A percentile compares a stretch with the other conserved stretches of the same genome.
phyloP scores from a whole-genome alignment of 1,140 invertebrate genomes.

The Saxidomus purpurata region DNA sequence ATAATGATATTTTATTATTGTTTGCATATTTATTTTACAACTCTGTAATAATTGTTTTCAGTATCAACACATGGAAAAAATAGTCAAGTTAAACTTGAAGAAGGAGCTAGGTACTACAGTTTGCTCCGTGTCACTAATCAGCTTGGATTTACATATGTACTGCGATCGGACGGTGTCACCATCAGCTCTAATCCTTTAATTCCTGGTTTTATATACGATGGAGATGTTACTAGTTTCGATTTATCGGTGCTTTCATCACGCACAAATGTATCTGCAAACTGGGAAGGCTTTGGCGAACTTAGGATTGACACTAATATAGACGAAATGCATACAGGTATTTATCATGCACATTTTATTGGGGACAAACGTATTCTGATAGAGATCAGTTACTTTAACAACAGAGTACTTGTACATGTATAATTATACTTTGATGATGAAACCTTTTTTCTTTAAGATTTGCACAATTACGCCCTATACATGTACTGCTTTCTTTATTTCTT shows the following conservation, averaged over 20 bases:
- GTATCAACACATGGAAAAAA: conserved; percentile 66
- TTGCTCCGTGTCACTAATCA: conserved; percentile 69
- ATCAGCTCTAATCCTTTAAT: conserved; percentile 67
- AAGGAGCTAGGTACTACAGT: conserved; percentile 70
- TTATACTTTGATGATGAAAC: too few relatives aligned
- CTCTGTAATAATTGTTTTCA: too few relatives aligned
- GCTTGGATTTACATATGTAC: conserved; percentile 63
- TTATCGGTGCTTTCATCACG: conserved; percentile 54
- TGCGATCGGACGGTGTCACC: conserved; percentile 73
- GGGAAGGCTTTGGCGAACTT: conserved; percentile 72
- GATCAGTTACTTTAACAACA: too few relatives aligned
- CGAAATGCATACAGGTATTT: conserved; percentile 6
- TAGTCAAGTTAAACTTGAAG: conserved; percentile 61
- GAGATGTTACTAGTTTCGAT: conserved; percentile 71
- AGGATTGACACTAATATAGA: not conserved
- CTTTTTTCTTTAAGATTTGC: too few relatives aligned
- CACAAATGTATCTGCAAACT: conserved; percentile 70
- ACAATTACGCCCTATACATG: too few relatives aligned
- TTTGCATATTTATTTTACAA: too few relatives aligned
- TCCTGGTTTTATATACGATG: conserved; percentile 75
- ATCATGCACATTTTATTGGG: too few relatives aligned
- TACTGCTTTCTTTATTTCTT: too few relatives aligned
- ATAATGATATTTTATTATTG: too few relatives aligned
- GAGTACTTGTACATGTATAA: too few relatives aligned
- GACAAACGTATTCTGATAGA: too few relatives aligned